phyloP scores from a whole-genome alignment of 2,113 vertebrate genomes.

The Nipponia nippon region DNA sequence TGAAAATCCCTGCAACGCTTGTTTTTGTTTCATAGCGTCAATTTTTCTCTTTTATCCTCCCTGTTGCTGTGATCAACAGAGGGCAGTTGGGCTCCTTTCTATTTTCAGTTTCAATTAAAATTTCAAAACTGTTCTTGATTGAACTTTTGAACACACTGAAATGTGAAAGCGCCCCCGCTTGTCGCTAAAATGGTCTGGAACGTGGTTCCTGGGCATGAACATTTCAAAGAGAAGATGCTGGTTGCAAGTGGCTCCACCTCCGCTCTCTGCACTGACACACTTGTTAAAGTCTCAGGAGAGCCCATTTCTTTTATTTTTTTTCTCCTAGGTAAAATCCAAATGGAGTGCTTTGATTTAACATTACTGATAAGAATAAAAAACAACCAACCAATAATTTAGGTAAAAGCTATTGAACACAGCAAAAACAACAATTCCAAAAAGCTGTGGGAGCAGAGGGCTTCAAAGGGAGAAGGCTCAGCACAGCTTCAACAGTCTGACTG shows the following conservation, averaged over 20 bases:
- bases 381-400: not conserved
- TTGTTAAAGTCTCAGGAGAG: not conserved
- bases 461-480: not conserved
- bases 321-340: not conserved
- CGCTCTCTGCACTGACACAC: accelerated
- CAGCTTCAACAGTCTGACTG: not conserved
- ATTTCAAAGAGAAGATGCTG: constrained; percentile 22
- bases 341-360: not conserved
- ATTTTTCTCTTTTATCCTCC: constrained; percentile 25
- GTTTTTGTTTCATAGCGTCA: not conserved
- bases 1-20: not conserved
- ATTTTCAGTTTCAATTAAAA: constrained; percentile 57
- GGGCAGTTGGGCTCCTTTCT: constrained; percentile 41
- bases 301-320: not conserved
- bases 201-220: not conserved
- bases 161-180: not conserved
- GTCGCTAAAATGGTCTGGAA: constrained; percentile 2
- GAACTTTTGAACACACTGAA: constrained; percentile 25
- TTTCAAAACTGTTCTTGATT: constrained; percentile 11
- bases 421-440: not conserved
- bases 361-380: not conserved
- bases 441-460: not conserved
- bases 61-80: constrained; percentile 38
- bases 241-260: not conserved
- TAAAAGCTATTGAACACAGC: not conserved